These are phyloP conservation scores for Ceyx cyanopectus DNA, from an alignment of 2,113 vertebrate genomes.

Conservation along the genomic window DNA sequence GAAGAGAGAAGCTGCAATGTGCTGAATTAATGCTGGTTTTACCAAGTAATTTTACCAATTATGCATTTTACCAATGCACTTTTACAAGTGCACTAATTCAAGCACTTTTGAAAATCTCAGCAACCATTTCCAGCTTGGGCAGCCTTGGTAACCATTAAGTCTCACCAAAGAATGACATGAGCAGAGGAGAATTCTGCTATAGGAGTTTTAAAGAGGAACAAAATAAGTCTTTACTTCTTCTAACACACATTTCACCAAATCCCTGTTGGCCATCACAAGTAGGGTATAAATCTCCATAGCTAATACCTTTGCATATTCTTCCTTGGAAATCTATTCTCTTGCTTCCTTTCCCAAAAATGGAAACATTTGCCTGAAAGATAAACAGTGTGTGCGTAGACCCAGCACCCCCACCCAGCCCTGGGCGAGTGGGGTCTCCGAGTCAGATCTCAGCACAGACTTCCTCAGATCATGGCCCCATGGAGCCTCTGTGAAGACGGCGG, in stretches of 20 bases:
- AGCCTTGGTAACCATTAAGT: neutral
- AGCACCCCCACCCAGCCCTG: neutral
- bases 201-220: neutral
- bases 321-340: neutral
- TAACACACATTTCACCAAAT: neutral
- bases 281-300: slow-evolving; percentile 27
- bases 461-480: neutral
- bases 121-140: neutral
- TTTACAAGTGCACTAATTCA: too few species aligned
- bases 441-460: slow-evolving; percentile 6
- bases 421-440: neutral
- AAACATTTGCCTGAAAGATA: neutral
- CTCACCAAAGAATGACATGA: accelerated
- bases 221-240: neutral
- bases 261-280: neutral
- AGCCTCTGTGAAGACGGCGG: neutral
- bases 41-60: neutral
- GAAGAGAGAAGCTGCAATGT: accelerated
- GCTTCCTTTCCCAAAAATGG: slow-evolving; percentile 9
- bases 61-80: too few species aligned
- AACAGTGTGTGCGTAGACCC: neutral
- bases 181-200: neutral
- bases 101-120: neutral
- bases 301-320: neutral
- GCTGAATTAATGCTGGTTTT: neutral